phyloP scores from a whole-genome alignment of 2,888 invertebrate species.

The Antheraea yamamai region DNA sequence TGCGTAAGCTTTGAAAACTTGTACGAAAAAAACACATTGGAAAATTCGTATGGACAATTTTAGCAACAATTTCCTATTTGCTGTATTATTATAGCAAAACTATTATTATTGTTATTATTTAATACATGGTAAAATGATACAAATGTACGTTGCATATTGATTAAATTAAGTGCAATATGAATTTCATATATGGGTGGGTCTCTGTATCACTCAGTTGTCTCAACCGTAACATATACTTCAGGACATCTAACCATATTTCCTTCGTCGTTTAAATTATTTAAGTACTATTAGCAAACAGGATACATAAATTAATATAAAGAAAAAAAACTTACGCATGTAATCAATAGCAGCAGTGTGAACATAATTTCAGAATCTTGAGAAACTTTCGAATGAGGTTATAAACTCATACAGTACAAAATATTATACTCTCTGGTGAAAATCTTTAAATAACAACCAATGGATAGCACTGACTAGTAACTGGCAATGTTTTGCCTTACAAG shows the following conservation, averaged over 20 bases:
- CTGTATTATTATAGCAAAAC: too few species aligned
- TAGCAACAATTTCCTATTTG: too few species aligned
- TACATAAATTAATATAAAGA: neutral
- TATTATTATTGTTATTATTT: too few species aligned
- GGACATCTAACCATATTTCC: too few species aligned
- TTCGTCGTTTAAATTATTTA: too few species aligned
- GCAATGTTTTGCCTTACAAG: neutral
- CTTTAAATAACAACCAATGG: neutral
- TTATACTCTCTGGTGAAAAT: neutral
- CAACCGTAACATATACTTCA: neutral
- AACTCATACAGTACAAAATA: neutral
- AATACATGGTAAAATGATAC: too few species aligned
- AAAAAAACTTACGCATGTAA: neutral
- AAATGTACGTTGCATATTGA: too few species aligned
- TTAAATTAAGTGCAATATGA: neutral
- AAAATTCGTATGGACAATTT: too few species aligned
- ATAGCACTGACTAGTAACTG: neutral
- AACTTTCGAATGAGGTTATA: neutral
- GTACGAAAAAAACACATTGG: too few species aligned
- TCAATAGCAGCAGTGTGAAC: neutral
- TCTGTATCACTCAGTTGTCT: neutral
- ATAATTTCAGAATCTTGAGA: neutral
- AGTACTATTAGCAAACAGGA: too few species aligned
- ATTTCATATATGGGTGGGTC: too few species aligned
- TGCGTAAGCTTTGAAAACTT: too few species aligned